Evolutionary conservation across 1,140 invertebrate species (phyloP).

Genomic region (Yoshiicerus persimilis): DNA sequence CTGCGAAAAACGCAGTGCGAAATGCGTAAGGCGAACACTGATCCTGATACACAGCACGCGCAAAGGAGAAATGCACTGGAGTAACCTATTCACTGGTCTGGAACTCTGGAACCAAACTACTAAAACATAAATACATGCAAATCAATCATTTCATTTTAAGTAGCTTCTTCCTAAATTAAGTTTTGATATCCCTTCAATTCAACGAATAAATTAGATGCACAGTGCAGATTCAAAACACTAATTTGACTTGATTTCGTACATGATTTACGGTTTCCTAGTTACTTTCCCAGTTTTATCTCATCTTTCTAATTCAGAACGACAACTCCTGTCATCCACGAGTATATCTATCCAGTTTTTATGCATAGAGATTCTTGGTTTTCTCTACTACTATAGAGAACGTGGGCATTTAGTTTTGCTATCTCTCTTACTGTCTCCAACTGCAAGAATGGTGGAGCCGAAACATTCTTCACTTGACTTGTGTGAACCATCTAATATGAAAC

Average conservation of each 20-base stretch:
- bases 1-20: too few species aligned
- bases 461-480: not conserved
- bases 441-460: not conserved
- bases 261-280: slow-evolving; percentile 1
- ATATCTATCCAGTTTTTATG: too few species aligned
- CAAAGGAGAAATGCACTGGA: too few species aligned
- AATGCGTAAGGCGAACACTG: too few species aligned
- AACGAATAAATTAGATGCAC: not conserved
- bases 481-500: not conserved
- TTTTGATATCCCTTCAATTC: not conserved
- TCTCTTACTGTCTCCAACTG: not conserved
- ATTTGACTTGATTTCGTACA: not conserved
- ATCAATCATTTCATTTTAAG: not conserved
- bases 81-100: too few species aligned
- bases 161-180: not conserved
- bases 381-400: too few species aligned
- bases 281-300: not conserved
- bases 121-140: not conserved
- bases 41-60: too few species aligned
- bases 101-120: not conserved
- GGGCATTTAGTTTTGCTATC: not conserved
- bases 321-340: too few species aligned
- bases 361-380: too few species aligned
- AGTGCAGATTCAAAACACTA: not conserved
- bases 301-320: not conserved